Percentiles rank a stretch among this genome's conserved stretches.
Evolutionary conservation across 2,888 invertebrate species (phyloP).

Genomic region (Hirudinaria manillensis): DNA sequence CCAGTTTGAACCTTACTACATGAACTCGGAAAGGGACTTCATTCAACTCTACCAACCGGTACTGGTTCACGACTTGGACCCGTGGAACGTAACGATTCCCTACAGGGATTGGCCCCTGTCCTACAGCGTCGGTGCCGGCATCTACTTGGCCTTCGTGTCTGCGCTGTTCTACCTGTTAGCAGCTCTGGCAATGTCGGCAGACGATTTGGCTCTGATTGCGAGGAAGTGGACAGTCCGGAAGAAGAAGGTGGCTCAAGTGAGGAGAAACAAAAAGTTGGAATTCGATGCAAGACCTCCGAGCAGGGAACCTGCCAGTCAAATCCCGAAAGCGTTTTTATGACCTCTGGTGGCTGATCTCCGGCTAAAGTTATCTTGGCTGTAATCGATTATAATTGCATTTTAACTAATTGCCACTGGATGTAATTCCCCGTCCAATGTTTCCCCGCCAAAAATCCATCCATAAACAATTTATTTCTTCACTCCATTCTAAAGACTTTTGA

Average conservation of each 20-base stretch:
- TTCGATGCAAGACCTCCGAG: not conserved
- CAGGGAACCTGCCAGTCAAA: not conserved
- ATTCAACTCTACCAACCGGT: not conserved
- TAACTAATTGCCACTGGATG: too few relatives aligned
- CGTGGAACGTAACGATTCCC: not conserved
- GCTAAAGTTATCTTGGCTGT: too few relatives aligned
- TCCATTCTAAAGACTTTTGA: too few relatives aligned
- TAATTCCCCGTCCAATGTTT: too few relatives aligned
- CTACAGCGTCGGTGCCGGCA: not conserved
- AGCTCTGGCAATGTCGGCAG: not conserved
- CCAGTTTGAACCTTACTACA: too few relatives aligned
- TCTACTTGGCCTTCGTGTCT: not conserved
- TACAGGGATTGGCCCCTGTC: conserved; percentile 3
- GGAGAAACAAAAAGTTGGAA: not conserved
- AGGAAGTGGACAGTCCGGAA: not conserved
- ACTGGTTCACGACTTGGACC: not conserved
- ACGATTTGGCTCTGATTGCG: not conserved
- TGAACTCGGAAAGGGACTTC: not conserved
- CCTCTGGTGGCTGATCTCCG: too few relatives aligned
- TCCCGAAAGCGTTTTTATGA: conserved; percentile 9
- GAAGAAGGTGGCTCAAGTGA: not conserved
- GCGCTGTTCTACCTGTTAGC: conserved; percentile 3
- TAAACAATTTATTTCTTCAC: too few relatives aligned
- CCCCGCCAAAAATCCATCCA: too few relatives aligned
- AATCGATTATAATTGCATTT: too few relatives aligned